Percentiles rank a stretch among this genome's conserved stretches.
Conservation (phyloP, 2,888 invertebrate genomes). For the Ormyrus rosae region DNA sequence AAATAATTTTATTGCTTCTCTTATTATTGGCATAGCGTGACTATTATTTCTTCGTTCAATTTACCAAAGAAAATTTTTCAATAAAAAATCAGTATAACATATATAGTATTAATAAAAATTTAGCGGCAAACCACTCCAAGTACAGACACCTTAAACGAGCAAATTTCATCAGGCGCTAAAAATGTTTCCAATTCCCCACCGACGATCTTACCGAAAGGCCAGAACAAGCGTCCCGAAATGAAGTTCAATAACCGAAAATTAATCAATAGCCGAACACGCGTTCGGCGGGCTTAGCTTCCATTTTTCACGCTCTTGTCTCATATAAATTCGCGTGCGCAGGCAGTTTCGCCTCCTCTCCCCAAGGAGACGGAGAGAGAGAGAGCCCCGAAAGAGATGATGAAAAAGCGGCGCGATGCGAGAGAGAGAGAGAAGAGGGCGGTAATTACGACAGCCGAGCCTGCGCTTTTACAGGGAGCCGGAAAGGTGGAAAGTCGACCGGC, state of each 20-base stretch:
- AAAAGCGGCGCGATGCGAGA: slow-evolving; percentile 33
- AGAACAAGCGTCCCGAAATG: background rate
- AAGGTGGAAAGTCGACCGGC: background rate
- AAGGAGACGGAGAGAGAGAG: background rate
- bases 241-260: slow-evolving; percentile 16
- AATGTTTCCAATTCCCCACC: no score
- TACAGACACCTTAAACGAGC: no score
- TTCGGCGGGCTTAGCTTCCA: background rate
- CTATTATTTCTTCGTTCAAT: no score
- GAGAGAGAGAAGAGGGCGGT: background rate
- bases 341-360: background rate
- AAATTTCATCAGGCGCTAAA: no score
- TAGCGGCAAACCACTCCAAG: no score
- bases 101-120: no score
- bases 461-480: background rate
- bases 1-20: no score
- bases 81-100: no score
- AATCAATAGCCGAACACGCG: slow-evolving; percentile 3
- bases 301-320: slow-evolving; percentile 1
- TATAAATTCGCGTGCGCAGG: background rate
- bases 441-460: slow-evolving; percentile 1
- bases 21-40: no score
- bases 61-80: no score
- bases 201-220: background rate
- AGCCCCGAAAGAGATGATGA: slow-evolving; percentile 35